Conservation (phyloP, 2,113 vertebrate genomes). For the Athene cunicularia region DNA sequence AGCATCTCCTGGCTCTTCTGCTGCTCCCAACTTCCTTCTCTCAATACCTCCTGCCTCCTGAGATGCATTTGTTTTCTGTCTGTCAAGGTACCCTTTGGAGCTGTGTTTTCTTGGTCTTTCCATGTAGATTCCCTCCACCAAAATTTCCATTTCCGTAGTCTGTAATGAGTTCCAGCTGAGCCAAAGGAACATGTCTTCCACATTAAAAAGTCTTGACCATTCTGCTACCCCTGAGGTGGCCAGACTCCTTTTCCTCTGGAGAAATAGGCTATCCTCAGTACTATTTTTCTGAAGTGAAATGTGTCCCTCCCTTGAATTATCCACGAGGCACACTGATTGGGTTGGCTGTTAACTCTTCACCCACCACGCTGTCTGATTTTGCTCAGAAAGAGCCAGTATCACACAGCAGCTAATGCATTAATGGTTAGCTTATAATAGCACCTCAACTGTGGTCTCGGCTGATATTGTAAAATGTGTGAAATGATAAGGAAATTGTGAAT, state of each 20-base stretch:
- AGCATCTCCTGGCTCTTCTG: neutral
- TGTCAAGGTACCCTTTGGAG: neutral
- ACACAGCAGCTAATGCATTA: neutral
- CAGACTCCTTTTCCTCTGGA: neutral
- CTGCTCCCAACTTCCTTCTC: neutral
- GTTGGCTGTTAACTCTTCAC: neutral
- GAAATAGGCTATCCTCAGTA: neutral
- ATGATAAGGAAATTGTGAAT: neutral
- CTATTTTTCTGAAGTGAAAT: neutral
- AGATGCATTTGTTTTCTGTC: neutral
- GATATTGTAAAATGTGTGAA: neutral
- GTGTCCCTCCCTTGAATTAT: neutral
- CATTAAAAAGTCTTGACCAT: neutral
- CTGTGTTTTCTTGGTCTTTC: neutral
- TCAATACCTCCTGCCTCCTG: neutral
- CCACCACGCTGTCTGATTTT: accelerated
- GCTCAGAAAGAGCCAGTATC: neutral
- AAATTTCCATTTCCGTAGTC: neutral
- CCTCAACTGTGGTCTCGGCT: accelerated
- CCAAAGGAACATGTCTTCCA: neutral
- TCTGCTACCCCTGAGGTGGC: accelerated
- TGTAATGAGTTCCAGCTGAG: neutral
- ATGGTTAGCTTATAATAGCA: neutral
- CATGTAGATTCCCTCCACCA: neutral
- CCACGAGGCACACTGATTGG: neutral